Evolutionary conservation across 2,888 invertebrate genomes (phyloP).

Genomic region (Bombylius major): DNA sequence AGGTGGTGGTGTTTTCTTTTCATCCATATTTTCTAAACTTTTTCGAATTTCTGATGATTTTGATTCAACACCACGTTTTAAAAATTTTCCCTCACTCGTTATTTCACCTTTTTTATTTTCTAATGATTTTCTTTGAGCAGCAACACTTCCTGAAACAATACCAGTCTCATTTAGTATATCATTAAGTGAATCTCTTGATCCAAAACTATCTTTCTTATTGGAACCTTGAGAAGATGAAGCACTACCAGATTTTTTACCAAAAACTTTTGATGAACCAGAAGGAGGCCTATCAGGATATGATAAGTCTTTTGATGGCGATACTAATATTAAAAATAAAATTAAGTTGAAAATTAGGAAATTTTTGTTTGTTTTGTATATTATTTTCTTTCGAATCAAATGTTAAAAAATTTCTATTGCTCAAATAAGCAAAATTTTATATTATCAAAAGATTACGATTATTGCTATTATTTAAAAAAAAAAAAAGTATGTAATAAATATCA

Average conservation of each 20-base stretch:
- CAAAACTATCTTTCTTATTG: slow-evolving; percentile 33
- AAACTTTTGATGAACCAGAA: slow-evolving; percentile 28
- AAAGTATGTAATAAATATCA: no score
- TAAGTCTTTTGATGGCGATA: slow-evolving; percentile 22
- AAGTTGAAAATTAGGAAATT: background rate
- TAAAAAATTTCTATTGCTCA: no score
- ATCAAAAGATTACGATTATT: no score
- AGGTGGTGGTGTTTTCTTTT: slow-evolving; percentile 39
- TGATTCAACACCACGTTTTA: slow-evolving; percentile 12
- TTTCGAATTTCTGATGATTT: slow-evolving; percentile 27
- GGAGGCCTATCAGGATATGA: slow-evolving; percentile 39
- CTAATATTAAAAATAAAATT: slow-evolving; percentile 7
- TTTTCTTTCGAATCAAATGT: no score
- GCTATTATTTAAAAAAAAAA: no score
- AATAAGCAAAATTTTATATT: no score
- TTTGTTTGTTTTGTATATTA: no score
- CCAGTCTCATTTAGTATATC: slow-evolving; percentile 34
- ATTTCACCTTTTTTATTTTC: slow-evolving; percentile 33
- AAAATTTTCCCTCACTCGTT: slow-evolving; percentile 3
- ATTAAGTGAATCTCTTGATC: slow-evolving; percentile 34
- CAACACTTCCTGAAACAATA: slow-evolving; percentile 35
- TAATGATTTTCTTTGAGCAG: slow-evolving; percentile 43
- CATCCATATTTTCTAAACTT: slow-evolving; percentile 34
- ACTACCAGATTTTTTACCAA: slow-evolving; percentile 26
- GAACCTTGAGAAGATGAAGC: slow-evolving; percentile 24